A percentile compares a stretch with the other conserved stretches of the same genome.
These are phyloP conservation scores for Pandemis cinnamomeana DNA, from an alignment of 2,888 invertebrate genomes.

Conservation along the genomic window DNA sequence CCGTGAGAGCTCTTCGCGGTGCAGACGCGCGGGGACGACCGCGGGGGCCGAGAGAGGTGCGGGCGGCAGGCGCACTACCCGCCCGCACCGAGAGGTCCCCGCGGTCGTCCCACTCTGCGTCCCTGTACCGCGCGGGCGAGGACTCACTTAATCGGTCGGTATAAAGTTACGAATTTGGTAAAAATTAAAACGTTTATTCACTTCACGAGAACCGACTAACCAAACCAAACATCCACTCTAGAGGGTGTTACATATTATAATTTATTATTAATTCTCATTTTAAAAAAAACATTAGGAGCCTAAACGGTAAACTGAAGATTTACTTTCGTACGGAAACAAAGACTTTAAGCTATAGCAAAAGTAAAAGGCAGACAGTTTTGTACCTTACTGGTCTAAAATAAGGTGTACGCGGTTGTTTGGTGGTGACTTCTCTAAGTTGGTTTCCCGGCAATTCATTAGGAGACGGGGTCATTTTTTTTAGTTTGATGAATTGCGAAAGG, in stretches of 20 bases:
- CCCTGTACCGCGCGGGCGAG: too few relatives aligned
- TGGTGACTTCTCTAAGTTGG: background rate
- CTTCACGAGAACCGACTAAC: background rate
- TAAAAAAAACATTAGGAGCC: slow-evolving; percentile 38
- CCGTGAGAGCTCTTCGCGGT: too few relatives aligned
- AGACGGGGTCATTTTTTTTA: slow-evolving; percentile 22
- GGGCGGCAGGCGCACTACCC: too few relatives aligned
- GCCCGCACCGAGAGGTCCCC: too few relatives aligned
- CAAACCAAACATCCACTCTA: slow-evolving; percentile 14
- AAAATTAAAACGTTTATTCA: too few relatives aligned
- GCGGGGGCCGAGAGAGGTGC: too few relatives aligned
- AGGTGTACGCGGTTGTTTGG: background rate
- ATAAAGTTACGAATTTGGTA: too few relatives aligned
- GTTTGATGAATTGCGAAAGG: slow-evolving; percentile 39
- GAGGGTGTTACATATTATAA: slow-evolving; percentile 37
- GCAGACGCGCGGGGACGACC: too few relatives aligned
- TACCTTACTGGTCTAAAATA: background rate
- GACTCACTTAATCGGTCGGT: too few relatives aligned
- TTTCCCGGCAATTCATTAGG: slow-evolving; percentile 35
- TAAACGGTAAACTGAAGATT: slow-evolving; percentile 41
- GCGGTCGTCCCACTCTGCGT: too few relatives aligned
- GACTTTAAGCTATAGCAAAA: background rate
- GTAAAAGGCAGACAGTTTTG: background rate
- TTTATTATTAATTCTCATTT: slow-evolving; percentile 36
- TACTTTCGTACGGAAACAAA: slow-evolving; percentile 11